A percentile compares a stretch with the other conserved stretches of the same genome.
These are phyloP conservation scores for Pelobates cultripes DNA, from an alignment of 2,797 vertebrate species.

Conservation along the genomic window DNA sequence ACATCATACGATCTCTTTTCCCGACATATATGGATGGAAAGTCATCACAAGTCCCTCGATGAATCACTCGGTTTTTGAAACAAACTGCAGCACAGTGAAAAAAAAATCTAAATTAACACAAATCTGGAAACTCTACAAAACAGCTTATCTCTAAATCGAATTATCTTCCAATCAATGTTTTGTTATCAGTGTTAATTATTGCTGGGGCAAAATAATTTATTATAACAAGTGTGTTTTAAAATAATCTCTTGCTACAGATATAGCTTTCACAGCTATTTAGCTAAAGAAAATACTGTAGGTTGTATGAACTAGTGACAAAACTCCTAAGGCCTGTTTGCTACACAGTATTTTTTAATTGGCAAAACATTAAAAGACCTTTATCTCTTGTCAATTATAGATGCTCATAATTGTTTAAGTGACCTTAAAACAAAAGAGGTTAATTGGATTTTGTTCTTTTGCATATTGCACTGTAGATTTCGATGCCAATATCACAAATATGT, in stretches of 20 bases:
- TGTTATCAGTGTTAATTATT: too few species aligned
- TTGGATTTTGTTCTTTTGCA: slow-evolving; percentile 43
- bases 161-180: too few species aligned
- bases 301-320: not conserved
- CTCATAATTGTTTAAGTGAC: slow-evolving; percentile 26
- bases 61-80: too few species aligned
- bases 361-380: slow-evolving; percentile 18
- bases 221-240: too few species aligned
- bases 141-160: too few species aligned
- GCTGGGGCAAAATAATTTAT: too few species aligned
- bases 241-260: not conserved
- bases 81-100: too few species aligned
- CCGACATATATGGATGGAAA: too few species aligned
- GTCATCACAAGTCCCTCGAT: too few species aligned
- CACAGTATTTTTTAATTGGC: slow-evolving; percentile 11
- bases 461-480: slow-evolving; percentile 14
- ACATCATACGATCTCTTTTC: too few species aligned
- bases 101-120: too few species aligned
- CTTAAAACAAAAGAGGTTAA: slow-evolving; percentile 42
- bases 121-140: too few species aligned
- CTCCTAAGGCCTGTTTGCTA: not conserved
- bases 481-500: slow-evolving; percentile 10
- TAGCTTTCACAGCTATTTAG: not conserved
- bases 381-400: slow-evolving; percentile 21
- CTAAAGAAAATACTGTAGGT: not conserved